Evolutionary conservation across 2,888 invertebrate genomes (phyloP), one percentile per base, ranked within the genome.

Genomic region (Pheosia tremula): DNA sequence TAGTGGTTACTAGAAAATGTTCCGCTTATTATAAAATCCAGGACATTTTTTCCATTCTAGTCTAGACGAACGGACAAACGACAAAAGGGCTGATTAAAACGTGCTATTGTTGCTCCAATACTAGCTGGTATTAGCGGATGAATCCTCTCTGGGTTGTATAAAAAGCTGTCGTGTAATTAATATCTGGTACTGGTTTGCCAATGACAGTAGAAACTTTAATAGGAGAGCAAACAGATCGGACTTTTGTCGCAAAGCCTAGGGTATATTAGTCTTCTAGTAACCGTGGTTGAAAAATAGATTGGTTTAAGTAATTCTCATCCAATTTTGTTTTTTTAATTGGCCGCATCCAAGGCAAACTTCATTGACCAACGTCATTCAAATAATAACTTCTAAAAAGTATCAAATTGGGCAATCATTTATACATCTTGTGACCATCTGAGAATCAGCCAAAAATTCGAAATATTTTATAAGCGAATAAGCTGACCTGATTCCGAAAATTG

Each of bases 61-160:
- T 90, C 90, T 89, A 89, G 89, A 89, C 90, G 75, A 79, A 84
- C 81, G 80, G 82, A 84, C 85, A 85, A 86, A 86, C 83, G 86
- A 88, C 87, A 88, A 90, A 87, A 86, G 84, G 81, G 78, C 84
- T 92, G 90, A 93, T 93, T 93, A 92, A 93, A 92, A 90, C 80
- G 83, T 81, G 81, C 86, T 80, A 88, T 92, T 90, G 89, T 89
- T 82, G 78, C 79, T 78, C 72, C 80, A 78, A 68, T 77, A 72
- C 72, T 68, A 74, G 61, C 73, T 74, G 66, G 62, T 69, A 78
- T 75, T 75, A 77, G 64, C 67, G 69, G 64, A 69, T 73, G 66
- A 67, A 67, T 55, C 72, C 66, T 72, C 75, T 66, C 69, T 67
- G 60, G 66, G 62, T 77, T 65, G 69, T 71, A 76, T 75, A 80